Base-by-base conservation (phyloP, 2,113 vertebrate species). In the Daubentonia madagascariensis region DNA sequence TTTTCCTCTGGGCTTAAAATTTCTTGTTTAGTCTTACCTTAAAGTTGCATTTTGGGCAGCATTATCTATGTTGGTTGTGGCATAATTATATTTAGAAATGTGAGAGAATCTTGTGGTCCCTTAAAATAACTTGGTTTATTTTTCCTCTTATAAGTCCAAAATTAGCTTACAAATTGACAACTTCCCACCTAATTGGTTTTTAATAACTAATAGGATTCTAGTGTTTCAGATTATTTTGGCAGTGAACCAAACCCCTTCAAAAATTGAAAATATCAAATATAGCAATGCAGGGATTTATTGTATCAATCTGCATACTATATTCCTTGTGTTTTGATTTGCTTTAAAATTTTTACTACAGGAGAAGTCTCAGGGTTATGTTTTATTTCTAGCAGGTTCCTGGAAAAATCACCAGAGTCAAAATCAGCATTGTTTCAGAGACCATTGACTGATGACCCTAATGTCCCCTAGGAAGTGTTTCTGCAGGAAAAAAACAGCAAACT, bases 51-150 rank as follows among this genome's bases (percentile, higher is more conserved):
- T 94, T 96, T 76, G 61, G 50, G 16, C 32, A 84, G 8, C 20
- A 40, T 87, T 84, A 97, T 92, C 70, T 91, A 89, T 72, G 50
- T 85, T 96, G 28, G 37, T 78, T 97, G 78, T 94, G n/a, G 18
- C 13, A 96, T 78, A 95, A 85, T 95, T 90, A 68, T 85, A 97
- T 73, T 97, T 89, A 92, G 32, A 40, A 86, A 6, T 91, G 14
- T 86, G 35, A 96, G 50, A 95, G 59, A 93, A 94, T 30, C 32
- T 70, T 91, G 35, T 93, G 88, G 28, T 50, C 17, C 81, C 67
- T 95, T 95, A 94, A 97, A 97, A 95, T 97, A 97, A 96, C 86
- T 98, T 83, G 17, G 72, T 72, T 97, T 96, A 76, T 78, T 97
- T 98, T 83, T 93, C 32, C 43, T 91, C 20, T 81, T 92, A 63